phyloP scores from a whole-genome alignment of 1,140 invertebrate genomes.

The Batillaria attramentaria region DNA sequence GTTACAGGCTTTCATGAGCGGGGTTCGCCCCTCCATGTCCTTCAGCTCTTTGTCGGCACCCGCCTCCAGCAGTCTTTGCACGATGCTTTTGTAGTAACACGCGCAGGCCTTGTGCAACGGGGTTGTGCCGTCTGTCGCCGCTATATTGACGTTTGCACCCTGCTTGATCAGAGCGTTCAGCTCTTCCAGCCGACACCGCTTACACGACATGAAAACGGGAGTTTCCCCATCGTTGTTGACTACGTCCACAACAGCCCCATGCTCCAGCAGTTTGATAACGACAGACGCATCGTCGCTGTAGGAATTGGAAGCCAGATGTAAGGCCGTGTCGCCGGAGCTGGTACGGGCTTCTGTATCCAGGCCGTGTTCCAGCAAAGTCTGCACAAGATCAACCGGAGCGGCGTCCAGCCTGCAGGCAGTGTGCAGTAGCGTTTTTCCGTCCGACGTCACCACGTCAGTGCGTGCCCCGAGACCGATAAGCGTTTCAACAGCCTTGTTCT shows the following conservation, averaged over 20 bases:
- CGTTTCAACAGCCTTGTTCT: conserved; percentile 37
- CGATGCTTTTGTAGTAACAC: background rate
- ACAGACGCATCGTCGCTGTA: background rate
- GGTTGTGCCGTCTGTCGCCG: background rate
- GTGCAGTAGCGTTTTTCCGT: conserved; percentile 60
- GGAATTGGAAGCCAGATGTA: background rate
- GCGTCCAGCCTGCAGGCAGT: conserved; percentile 74
- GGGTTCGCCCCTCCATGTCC: background rate
- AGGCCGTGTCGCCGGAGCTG: background rate
- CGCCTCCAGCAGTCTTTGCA: background rate
- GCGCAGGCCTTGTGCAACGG: background rate
- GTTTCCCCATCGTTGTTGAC: background rate
- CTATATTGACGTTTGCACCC: background rate
- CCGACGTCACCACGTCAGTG: conserved; percentile 82
- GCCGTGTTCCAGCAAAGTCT: background rate
- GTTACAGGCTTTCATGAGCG: background rate
- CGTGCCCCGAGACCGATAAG: conserved; percentile 48
- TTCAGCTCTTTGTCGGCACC: background rate
- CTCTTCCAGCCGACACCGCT: background rate
- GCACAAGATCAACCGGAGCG: conserved; percentile 82
- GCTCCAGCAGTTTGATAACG: background rate
- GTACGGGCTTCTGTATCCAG: background rate
- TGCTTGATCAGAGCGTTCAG: background rate
- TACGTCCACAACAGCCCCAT: background rate
- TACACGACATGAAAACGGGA: background rate